Evolutionary conservation across 2,888 invertebrate genomes (phyloP), one percentile per base, ranked within the genome.

Genomic region (Sicus ferrugineus): DNA sequence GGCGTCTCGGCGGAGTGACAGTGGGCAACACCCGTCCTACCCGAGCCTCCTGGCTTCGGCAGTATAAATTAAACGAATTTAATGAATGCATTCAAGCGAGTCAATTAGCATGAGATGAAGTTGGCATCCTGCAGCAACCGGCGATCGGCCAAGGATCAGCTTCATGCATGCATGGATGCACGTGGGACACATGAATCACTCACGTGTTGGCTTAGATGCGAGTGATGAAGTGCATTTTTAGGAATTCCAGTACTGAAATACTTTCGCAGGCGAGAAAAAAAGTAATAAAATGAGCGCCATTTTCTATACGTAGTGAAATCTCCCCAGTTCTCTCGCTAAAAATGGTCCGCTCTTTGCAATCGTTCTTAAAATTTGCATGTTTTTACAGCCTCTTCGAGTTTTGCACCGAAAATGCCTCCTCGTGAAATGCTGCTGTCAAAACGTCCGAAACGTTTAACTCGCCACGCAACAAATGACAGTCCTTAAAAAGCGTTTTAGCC

Each of bases 361-460:
- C 2, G 56, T 5, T 7, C 56, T 30, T 30, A 56, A n/a, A 56
- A 56, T 56, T 56, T 56, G 56, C 56, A 56, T 56, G n/a, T 42
- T 42, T 42, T 42, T 16, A 42, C 42, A 16, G 42, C 16, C 42
- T n/a, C 14, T n/a, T n/a, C 14, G 6, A 6, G 38, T 38, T 42
- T 42, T n/a, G 14, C 42, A n/a, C 14, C 1, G 2, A 42, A n/a
- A 42, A 42, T 16, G 5, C 16, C 16, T 42, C 42, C n/a, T 42
- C 42, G 42, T n/a, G 42, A 42, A 14, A 1, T 9, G 65, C 52
- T 65, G 54, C 63, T 50, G 61, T 42, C 61, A 61, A 50, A 64
- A 64, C 34, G 50, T 64, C 64, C 31, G 31, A 64, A 64, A 50
- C 64, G 31, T 50, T 64, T 64, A 64, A 64, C n/a, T 64, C 64